Evolutionary conservation across 2,888 invertebrate species (phyloP).

Genomic region (Lycocerus yunnanus): DNA sequence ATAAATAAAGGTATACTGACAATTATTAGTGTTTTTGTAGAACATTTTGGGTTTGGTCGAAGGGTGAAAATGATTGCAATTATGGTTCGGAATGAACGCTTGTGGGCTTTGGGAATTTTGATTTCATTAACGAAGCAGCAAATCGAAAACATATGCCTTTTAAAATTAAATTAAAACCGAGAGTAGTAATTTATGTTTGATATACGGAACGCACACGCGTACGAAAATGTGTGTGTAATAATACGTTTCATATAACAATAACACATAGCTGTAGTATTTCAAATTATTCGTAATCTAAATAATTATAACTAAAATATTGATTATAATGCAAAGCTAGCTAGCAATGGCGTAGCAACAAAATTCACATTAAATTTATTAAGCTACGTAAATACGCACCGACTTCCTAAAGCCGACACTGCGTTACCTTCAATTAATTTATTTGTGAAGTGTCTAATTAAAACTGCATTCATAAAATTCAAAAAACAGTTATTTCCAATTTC

Average conservation of each 20-base stretch:
- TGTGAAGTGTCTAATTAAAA: neutral
- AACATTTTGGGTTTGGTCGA: neutral
- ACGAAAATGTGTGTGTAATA: conserved; percentile 24
- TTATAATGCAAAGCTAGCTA: neutral
- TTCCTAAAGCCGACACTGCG: neutral
- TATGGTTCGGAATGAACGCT: neutral
- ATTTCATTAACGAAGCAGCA: neutral
- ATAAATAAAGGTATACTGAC: neutral
- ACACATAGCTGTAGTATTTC: conserved; percentile 21
- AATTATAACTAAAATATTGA: conserved; percentile 12
- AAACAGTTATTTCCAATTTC: neutral
- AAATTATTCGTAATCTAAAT: conserved; percentile 29
- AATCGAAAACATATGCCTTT: neutral
- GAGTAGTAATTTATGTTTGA: conserved; percentile 9
- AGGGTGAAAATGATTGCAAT: neutral
- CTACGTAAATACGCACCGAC: neutral
- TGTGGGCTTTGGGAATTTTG: neutral
- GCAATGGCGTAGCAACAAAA: neutral
- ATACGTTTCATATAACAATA: conserved; percentile 22
- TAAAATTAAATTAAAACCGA: conserved; percentile 4
- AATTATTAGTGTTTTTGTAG: neutral
- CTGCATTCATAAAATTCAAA: neutral
- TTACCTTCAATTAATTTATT: neutral
- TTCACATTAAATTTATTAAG: neutral
- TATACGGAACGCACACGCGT: conserved; percentile 23